phyloP scores from a whole-genome alignment of 1,140 invertebrate species.

The Whitmania pigra region DNA sequence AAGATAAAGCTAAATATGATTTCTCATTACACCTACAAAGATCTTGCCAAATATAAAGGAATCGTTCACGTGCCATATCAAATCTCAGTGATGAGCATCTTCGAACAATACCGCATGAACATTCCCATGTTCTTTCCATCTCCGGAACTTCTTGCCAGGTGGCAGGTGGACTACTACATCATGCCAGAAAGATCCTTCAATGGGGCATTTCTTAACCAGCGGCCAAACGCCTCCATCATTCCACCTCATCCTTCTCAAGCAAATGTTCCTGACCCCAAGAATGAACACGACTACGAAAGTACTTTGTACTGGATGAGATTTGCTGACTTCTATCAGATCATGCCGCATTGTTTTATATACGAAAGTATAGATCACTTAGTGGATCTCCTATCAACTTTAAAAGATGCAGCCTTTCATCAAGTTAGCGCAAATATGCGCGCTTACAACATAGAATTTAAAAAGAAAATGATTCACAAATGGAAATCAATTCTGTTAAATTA shows the following conservation, averaged over 20 bases:
- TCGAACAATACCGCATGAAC: conserved; percentile 22
- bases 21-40: not conserved
- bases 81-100: conserved; percentile 19
- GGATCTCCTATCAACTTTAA: not conserved
- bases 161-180: not conserved
- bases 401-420: not conserved
- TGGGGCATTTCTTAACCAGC: not conserved
- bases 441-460: conserved; percentile 10
- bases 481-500: not conserved
- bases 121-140: conserved; percentile 22
- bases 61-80: conserved; percentile 20
- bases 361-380: conserved; percentile 8
- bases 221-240: conserved; percentile 13
- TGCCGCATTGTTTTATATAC: conserved; percentile 1
- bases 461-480: conserved; percentile 3
- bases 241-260: conserved; percentile 12
- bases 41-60: conserved; percentile 10
- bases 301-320: conserved; percentile 16
- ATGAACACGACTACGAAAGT: conserved; percentile 14
- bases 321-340: conserved; percentile 17
- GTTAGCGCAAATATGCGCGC: not conserved
- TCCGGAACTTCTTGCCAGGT: conserved; percentile 10
- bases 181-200: conserved; percentile 9
- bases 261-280: conserved; percentile 24
- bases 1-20: not conserved